Base-by-base conservation (phyloP, 2,888 invertebrate genomes). In the Ctena decussata region DNA sequence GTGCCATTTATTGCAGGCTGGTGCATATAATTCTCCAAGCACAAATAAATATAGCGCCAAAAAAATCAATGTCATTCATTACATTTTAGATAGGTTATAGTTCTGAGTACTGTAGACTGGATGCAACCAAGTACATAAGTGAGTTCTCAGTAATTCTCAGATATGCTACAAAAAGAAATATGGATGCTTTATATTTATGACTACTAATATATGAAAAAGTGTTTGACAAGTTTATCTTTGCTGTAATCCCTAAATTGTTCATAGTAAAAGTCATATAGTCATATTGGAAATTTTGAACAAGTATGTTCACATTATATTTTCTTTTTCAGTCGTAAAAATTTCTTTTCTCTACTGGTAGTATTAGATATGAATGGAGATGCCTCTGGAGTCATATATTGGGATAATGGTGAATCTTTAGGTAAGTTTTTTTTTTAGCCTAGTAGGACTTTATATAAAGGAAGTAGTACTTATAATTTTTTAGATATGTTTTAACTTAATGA, bases 361-460 rank as follows among this genome's bases (percentile, higher is more conserved):
- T 96, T 97, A 0, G 97, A 97, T 92, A 91, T n/a, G 1, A 91
- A 92, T 5, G 96, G 96, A 21, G 92, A 91, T 32, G 97, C 97
- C 0, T 85, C 78, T 0, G 98, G 98, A 0, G 96, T 97, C 73
- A 96, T 98, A 5, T 98, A 97, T 96, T 98, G 97, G 97, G 98
- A 98, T 94, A 98, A 98, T 92, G 98, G 98, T 0, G 97, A 98
- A 82, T 97, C 97, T 77, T 96, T 97, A 90, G 97, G 92, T 93
- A 84, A 65, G 65, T 46, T 21, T 57, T 21, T 15, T 21, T 27
- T 60, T 8, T 27, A 11, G 30, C 30, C 5, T 6, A 60, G 24
- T 30, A 27, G 24, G 2, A 30, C 30, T 18, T 11, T 30, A 30
- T 6, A 18, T 6, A 30, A 6, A 6, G 3, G 8, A 24, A 30